Evolutionary conservation across 53 echinoderm and acorn worm species (phyloP).

Genomic region (Arbacia lixula): DNA sequence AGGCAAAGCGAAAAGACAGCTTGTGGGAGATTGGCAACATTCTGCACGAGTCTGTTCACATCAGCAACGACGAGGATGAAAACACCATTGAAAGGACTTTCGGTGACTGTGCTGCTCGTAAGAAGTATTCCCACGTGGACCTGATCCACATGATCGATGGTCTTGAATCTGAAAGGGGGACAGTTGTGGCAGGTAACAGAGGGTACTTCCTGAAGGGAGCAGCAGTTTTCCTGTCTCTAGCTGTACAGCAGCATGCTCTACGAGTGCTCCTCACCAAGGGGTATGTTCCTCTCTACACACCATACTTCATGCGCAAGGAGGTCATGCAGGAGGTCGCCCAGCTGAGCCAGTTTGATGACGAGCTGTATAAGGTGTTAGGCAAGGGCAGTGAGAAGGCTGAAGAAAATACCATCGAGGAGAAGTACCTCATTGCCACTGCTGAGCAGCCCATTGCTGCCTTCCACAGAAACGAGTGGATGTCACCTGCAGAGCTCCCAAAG

Average conservation of each 20-base stretch:
- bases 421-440: conserved; percentile 92
- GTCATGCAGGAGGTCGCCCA: conserved; percentile 99
- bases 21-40: conserved; percentile 92
- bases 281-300: conserved; percentile 92
- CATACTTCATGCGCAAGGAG: conserved; percentile 98
- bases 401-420: conserved; percentile 80
- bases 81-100: conserved; percentile 80
- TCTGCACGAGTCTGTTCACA: conserved; percentile 82
- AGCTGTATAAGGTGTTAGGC: conserved; percentile 97
- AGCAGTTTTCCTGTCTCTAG: conserved; percentile 92
- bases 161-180: conserved; percentile 88
- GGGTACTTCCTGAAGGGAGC: conserved; percentile 98
- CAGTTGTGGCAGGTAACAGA: conserved; percentile 90
- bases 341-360: conserved; percentile 99
- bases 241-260: conserved; percentile 93
- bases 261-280: conserved; percentile 75
- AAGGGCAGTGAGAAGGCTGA: conserved; percentile 98
- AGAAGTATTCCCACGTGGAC: conserved; percentile 98
- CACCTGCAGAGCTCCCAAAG: conserved; percentile 83
- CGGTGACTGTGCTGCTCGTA: conserved; percentile 75
- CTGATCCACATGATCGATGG: conserved; percentile 99
- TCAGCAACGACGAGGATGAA: conserved; percentile 99
- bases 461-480: conserved; percentile 97
- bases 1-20: conserved; percentile 76
- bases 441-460: conserved; percentile 98